Percentiles rank a stretch among this genome's conserved stretches.
These are phyloP conservation scores for Merluccius polli DNA, from an alignment of 2,797 vertebrate species.

Conservation along the genomic window DNA sequence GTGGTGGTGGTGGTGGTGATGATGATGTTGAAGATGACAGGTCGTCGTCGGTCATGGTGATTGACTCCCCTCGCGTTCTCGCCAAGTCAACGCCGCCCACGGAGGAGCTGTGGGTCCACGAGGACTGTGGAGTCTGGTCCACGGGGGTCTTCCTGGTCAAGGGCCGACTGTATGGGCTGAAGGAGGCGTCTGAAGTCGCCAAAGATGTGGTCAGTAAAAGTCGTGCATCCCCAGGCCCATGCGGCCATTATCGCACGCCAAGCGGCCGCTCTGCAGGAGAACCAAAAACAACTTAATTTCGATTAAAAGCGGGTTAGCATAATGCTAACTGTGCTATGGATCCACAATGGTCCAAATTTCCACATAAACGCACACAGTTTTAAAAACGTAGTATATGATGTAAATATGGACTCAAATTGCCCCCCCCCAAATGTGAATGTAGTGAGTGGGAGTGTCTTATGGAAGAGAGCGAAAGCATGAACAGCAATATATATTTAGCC, in stretches of 20 bases:
- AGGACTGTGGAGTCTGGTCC: conserved; percentile 77
- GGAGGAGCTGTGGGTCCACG: conserved; percentile 73
- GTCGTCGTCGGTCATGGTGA: not conserved
- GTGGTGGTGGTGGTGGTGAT: no score
- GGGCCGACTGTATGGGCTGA: conserved; percentile 73
- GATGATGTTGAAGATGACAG: not conserved
- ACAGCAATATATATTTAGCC: no score
- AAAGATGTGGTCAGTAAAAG: conserved; percentile 65
- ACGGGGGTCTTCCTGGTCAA: conserved; percentile 72
- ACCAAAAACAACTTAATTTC: no score
- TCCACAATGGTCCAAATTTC: no score
- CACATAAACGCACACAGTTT: not conserved
- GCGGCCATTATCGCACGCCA: no score
- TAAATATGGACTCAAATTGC: not conserved
- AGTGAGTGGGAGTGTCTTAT: no score
- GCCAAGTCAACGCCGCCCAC: conserved; percentile 23
- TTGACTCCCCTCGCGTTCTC: not conserved
- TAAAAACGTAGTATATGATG: not conserved
- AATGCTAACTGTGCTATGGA: no score
- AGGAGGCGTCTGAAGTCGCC: conserved; percentile 68
- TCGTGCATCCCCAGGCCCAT: no score
- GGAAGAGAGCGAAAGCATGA: no score
- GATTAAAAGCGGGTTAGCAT: no score
- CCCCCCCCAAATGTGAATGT: no score
- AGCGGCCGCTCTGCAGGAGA: no score